Base-by-base conservation (phyloP, 2,797 vertebrate genomes). In the Semaprochilodus insignis region DNA sequence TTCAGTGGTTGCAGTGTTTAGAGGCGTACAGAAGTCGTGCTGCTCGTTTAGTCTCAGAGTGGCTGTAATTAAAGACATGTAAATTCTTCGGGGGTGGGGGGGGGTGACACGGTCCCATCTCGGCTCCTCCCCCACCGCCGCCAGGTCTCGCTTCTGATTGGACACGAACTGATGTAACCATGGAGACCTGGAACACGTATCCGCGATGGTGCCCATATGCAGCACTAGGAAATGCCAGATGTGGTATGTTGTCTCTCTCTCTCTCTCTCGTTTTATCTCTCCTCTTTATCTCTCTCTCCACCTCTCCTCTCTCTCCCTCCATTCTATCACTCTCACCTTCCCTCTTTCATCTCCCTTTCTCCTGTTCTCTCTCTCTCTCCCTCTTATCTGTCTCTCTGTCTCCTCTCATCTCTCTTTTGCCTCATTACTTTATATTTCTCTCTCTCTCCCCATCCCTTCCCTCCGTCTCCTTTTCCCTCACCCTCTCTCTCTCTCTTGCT, bases 201-300 rank as follows among this genome's bases (percentile, higher is more conserved):
- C 57, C 19, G 82, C 82, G 84, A 86, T 75, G 34, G 83, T 82
- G 85, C 85, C 83, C 84, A 85, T 79, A 88, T 87, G 83, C 81
- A 69, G 83, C 74, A 65, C 78, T 77, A 72, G 86, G 73, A 83
- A 83, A 81, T 67, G 85, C 91, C 90, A 92, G 88, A 92, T 92
- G 91, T 87, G 87, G 86, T 74, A 81, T 81, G 71, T 48, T 77
- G 63, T 36, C 31, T 62, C 21, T 75, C 13, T 40, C 5, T 51
- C 51, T 62, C 70, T 44, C 63, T 15, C 36, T 17, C 21, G 77
- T 36, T 71, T 65, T 67, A 66, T 70, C 82, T 82, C 21, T 31
- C 3, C 34, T 27, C 31, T 78, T 23, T 72, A 48, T 73, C 23
- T 13, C 57, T n/a, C 21, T 59, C 7, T n/a, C 19, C 7, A n/a